Evolutionary conservation across 1,140 invertebrate genomes (phyloP).

Genomic region (Leptonema lineaticorne): DNA sequence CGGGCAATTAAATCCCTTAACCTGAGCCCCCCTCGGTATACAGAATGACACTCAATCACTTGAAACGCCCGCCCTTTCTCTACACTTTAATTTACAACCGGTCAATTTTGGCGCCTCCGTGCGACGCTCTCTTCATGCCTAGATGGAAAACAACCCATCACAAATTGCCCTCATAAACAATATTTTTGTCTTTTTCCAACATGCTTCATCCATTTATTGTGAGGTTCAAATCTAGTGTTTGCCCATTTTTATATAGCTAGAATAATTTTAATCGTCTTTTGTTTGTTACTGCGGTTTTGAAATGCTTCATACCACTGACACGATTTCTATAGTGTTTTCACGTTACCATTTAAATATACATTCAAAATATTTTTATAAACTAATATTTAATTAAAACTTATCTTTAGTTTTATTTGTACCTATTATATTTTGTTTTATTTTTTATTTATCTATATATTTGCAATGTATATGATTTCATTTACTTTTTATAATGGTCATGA

Average conservation of each 20-base stretch:
- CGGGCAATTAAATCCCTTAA: constrained; percentile 22
- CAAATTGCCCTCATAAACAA: constrained; percentile 16
- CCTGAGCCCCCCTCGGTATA: not conserved
- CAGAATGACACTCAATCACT: not conserved
- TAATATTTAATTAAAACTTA: too few relatives aligned
- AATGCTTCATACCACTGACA: too few relatives aligned
- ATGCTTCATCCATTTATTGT: not conserved
- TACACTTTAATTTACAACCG: constrained; percentile 10
- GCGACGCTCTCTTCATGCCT: too few relatives aligned
- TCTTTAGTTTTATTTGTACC: too few relatives aligned
- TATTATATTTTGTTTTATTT: too few relatives aligned
- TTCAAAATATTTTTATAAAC: too few relatives aligned
- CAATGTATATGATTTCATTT: too few relatives aligned
- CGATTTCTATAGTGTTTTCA: not conserved
- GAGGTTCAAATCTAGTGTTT: too few relatives aligned
- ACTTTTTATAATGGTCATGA: too few relatives aligned
- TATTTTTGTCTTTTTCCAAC: constrained; percentile 1
- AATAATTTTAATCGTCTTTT: not conserved
- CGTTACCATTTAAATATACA: not conserved
- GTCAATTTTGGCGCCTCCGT: constrained; percentile 19
- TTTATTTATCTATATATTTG: too few relatives aligned
- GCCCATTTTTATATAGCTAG: not conserved
- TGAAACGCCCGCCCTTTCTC: constrained; percentile 4
- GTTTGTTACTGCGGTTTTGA: not conserved
- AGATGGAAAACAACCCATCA: too few relatives aligned